Base-by-base conservation (phyloP, 2,797 vertebrate genomes). In the Phataginus tricuspis region DNA sequence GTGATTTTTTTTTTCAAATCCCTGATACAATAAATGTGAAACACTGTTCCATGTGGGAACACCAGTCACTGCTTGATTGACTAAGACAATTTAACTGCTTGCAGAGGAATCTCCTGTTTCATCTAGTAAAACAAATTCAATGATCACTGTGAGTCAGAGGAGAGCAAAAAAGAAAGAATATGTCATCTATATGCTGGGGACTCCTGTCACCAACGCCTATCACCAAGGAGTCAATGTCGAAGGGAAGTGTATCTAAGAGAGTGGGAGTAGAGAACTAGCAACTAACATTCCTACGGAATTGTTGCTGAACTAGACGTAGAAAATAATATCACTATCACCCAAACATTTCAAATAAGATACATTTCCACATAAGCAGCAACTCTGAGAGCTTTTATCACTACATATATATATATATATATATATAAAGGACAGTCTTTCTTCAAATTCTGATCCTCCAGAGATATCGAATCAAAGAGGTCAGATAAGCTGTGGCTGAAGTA, bases 21-120 rank as follows among this genome's bases (percentile, higher is more conserved):
- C 34, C 3, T 45, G 37, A 77, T 39, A 49, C 19, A 77, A 63
- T 69, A 39, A 95, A 88, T 82, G 77, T 87, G 66, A 91, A 94
- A 80, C 68, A 72, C 23, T 55, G 64, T 31, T 39, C 39, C 11
- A 1, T n/a, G 31, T 88, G 72, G 49, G 95, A 89, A 93, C 72
- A 90, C 42, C 89, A 87, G 39, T 29, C 69, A 75, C 69, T 85
- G 34, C 61, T 84, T 80, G 57, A 92, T 85, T 93, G 57, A 59
- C 77, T 93, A 78, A 88, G 91, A 94, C 90, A 93, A 86, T 25
- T 93, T 94, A 94, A 91, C 87, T 95, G 75, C 84, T 94, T 64
- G 27, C 90, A 86, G 71, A 91, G 29, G 19, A 51, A 84, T 42
- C 51, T 91, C 25, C 39, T 68, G 23, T 72, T 71, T 95, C 59